These are phyloP conservation scores for Capricornis sumatraensis DNA, from an alignment of 2,113 vertebrate genomes.

Conservation along the genomic window DNA sequence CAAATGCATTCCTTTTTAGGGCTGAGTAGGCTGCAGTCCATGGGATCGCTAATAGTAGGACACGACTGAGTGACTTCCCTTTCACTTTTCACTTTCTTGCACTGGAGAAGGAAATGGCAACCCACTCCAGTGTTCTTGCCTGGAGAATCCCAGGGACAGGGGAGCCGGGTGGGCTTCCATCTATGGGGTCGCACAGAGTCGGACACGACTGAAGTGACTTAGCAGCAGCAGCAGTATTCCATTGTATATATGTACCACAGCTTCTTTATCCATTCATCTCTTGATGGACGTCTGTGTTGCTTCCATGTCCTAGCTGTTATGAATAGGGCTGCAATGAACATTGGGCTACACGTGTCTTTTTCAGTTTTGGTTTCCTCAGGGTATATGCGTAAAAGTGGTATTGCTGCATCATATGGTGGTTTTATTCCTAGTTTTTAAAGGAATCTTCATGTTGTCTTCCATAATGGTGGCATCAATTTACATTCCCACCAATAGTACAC, in stretches of 20 bases:
- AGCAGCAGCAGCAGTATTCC: not conserved
- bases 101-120: too few species aligned
- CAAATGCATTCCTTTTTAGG: not conserved
- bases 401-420: not conserved
- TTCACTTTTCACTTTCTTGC: too few species aligned
- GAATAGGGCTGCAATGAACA: not conserved
- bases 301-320: not conserved
- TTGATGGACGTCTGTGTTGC: not conserved
- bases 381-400: not conserved
- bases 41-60: too few species aligned
- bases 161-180: rapidly evolving
- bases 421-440: not conserved
- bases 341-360: not conserved
- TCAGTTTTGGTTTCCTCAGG: not conserved
- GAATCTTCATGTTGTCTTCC: not conserved
- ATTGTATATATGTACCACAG: not conserved
- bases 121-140: too few species aligned
- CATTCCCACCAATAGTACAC: not conserved
- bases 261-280: not conserved
- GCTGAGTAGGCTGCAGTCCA: not conserved
- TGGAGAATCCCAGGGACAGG: too few species aligned
- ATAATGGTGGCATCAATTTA: not conserved
- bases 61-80: too few species aligned
- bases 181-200: too few species aligned
- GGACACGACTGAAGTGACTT: too few species aligned